Evolutionary conservation across 2,113 vertebrate genomes (phyloP), one percentile per base, ranked within the genome.

Genomic region (Lutjanus erythropterus): DNA sequence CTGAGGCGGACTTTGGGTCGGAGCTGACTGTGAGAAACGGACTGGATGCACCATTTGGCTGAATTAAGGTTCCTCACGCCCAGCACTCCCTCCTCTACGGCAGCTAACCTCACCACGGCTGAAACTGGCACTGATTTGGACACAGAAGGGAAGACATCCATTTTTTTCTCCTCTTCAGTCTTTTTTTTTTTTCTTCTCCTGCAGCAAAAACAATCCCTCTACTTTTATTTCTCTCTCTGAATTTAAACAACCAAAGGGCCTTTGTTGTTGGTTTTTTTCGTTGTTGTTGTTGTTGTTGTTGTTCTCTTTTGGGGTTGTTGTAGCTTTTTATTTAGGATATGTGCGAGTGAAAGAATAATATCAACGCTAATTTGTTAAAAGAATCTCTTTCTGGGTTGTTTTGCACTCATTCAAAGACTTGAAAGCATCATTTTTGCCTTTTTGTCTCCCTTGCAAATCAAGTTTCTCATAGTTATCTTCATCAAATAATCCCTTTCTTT

Each of bases 31-130:
- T 35, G 76, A 71, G 81, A 52, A 58, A 66, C 52, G n/a, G 73
- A 86, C 86, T 83, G 84, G 74, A 75, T 10, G 39, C 41, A 52
- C 71, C 75, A 27, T 58, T n/a, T 23, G 44, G 11, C 56, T 47
- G 79, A 74, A 53, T 49, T 46, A 29, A 35, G 50, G 59, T 66
- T 74, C 78, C 62, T 72, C 39, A 0, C 50, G 11, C 53, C 64
- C 71, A 37, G 86, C 60, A 31, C 84, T 69, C 84, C 87, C 70
- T 80, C 83, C 90, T 90, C 56, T 83, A 88, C 68, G 93, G 94
- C 94, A 95, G 95, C 95, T 95, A 91, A 83, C 64, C 78, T 89
- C 84, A 61, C 67, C 58, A 23, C 49, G 0, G 82, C 80, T 84
- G 76, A 81, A 83, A 75, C 86, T 88, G 89, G 87, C 88, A 89